A percentile compares a stretch with the other conserved stretches of the same genome.
Evolutionary conservation across 2,888 invertebrate species (phyloP).

Genomic region (Thalpophila matura): DNA sequence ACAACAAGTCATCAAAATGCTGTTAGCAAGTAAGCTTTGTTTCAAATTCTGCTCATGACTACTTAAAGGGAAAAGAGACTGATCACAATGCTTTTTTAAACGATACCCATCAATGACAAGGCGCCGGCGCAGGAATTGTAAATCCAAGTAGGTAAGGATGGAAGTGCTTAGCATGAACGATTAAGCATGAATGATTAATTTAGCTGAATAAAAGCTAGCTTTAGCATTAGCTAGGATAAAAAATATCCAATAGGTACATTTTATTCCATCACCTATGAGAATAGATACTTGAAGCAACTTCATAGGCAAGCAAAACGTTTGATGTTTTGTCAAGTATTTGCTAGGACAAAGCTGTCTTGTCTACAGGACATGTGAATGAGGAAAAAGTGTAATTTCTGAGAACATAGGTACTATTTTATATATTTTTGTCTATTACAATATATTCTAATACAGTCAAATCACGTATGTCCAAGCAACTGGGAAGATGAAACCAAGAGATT

Average conservation of each 20-base stretch:
- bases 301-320: neutral
- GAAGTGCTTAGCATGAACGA: conserved; percentile 30
- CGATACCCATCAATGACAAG: conserved; percentile 30
- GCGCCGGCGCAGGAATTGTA: conserved; percentile 37
- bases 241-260: no score
- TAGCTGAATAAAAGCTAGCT: neutral
- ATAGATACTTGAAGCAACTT: no score
- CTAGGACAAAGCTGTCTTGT: neutral
- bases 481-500: conserved; percentile 69
- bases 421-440: conserved; percentile 36
- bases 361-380: conserved; percentile 23
- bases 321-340: neutral
- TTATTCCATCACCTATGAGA: no score
- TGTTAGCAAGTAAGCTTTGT: conserved; percentile 23
- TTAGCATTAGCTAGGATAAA: neutral
- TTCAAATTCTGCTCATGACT: conserved; percentile 40
- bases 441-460: conserved; percentile 64
- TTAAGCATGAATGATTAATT: conserved; percentile 31
- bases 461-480: conserved; percentile 63
- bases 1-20: conserved; percentile 39
- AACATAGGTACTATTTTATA: conserved; percentile 7
- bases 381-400: conserved; percentile 38
- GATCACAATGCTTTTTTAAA: conserved; percentile 48
- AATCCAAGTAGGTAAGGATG: conserved; percentile 11
- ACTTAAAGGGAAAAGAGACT: conserved; percentile 43